These are phyloP conservation scores for Coilia nasus DNA, from an alignment of 2,797 vertebrate genomes.

Conservation along the genomic window DNA sequence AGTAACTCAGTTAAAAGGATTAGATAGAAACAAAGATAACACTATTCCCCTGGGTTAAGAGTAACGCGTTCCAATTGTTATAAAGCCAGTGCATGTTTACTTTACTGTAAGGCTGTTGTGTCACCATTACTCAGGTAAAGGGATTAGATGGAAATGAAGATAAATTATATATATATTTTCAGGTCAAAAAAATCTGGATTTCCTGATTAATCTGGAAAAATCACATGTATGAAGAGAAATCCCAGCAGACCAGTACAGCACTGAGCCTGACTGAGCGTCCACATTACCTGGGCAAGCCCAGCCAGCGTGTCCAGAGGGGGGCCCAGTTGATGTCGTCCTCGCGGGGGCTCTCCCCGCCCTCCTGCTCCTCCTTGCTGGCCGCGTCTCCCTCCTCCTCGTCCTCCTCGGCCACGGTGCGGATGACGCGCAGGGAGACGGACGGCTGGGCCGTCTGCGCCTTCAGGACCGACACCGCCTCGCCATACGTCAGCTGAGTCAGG, in stretches of 20 bases:
- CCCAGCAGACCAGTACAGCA: not conserved
- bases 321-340: conserved; percentile 83
- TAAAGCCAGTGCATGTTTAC: too few species aligned
- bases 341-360: conserved; percentile 67
- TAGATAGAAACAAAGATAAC: too few species aligned
- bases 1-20: too few species aligned
- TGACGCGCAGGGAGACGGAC: conserved; percentile 79
- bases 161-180: too few species aligned
- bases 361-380: conserved; percentile 67
- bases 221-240: not conserved
- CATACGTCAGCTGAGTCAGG: conserved; percentile 87
- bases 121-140: too few species aligned
- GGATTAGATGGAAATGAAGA: too few species aligned
- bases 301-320: conserved; percentile 89
- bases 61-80: too few species aligned
- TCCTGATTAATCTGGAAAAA: too few species aligned
- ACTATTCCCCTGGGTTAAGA: too few species aligned
- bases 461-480: conserved; percentile 85
- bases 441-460: conserved; percentile 87
- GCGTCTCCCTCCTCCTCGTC: conserved; percentile 62
- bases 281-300: conserved; percentile 85
- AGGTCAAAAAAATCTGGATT: too few species aligned
- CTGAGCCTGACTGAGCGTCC: not conserved
- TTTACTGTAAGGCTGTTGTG: too few species aligned
- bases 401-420: conserved; percentile 79